phyloP scores from a whole-genome alignment of 2,113 vertebrate species.

The Channa maculata region DNA sequence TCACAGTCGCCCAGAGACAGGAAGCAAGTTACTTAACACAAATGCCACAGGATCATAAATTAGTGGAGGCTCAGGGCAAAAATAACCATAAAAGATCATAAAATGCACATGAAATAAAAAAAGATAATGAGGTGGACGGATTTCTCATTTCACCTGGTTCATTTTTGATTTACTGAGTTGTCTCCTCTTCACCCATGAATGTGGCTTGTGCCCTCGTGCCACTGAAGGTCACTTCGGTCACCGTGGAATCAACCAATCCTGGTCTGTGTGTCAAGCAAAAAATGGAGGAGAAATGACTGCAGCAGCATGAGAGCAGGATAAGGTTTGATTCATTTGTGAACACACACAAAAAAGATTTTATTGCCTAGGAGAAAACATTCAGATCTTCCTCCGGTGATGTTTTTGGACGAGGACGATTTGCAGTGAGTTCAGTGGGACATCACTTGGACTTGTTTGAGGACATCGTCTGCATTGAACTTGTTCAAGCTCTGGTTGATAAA shows the following conservation, averaged over 20 bases:
- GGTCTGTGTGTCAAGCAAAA: too few species aligned
- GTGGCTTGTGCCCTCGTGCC: conserved; percentile 8
- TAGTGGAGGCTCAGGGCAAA: conserved; percentile 6
- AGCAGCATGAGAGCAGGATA: too few species aligned
- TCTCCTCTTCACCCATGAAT: conserved; percentile 9
- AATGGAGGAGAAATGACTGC: too few species aligned
- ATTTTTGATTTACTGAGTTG: conserved; percentile 40
- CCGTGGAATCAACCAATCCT: too few species aligned
- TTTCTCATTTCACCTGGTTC: conserved; percentile 30
- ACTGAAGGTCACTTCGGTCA: neutral
- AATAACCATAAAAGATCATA: conserved; percentile 18
- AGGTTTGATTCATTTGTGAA: too few species aligned
- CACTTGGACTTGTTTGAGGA: too few species aligned
- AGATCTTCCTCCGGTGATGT: too few species aligned
- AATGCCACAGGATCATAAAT: neutral
- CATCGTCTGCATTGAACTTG: neutral
- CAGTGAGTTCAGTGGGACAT: too few species aligned
- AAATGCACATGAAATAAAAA: neutral
- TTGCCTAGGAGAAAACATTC: too few species aligned
- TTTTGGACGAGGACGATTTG: too few species aligned
- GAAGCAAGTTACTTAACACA: neutral
- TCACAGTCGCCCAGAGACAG: neutral
- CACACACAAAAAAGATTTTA: too few species aligned
- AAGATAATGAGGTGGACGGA: conserved; percentile 31
- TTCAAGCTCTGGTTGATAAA: conserved; percentile 12